These are phyloP conservation scores for Gonatopus flavifemur DNA, from an alignment of 1,140 invertebrate species.

Conservation along the genomic window DNA sequence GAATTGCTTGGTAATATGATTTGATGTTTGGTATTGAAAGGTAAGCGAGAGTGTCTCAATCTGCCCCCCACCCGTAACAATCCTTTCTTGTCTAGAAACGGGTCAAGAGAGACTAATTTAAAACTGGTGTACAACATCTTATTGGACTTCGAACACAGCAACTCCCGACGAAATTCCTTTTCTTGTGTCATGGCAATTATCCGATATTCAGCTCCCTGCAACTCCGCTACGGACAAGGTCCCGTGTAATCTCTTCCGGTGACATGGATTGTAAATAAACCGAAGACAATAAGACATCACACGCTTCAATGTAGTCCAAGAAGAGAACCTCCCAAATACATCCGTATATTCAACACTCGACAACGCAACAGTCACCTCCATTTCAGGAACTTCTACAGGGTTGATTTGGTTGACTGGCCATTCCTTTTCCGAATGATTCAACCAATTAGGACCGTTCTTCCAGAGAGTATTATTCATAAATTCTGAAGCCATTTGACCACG, in stretches of 20 bases:
- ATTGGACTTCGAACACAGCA: not conserved
- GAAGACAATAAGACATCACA: not conserved
- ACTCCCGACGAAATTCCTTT: not conserved
- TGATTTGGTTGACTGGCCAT: not conserved
- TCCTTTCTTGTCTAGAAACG: not conserved
- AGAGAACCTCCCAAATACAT: not conserved
- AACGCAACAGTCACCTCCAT: not conserved
- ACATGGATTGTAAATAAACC: not conserved
- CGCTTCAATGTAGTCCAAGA: not conserved
- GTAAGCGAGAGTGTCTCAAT: not conserved
- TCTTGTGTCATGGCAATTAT: not conserved
- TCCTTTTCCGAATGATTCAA: not conserved
- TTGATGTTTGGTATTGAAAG: not conserved
- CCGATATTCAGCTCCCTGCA: not conserved
- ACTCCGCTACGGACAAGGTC: not conserved
- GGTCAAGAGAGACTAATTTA: not conserved
- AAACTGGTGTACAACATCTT: not conserved
- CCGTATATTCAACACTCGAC: not conserved
- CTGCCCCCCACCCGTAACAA: not conserved
- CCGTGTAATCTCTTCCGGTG: not conserved
- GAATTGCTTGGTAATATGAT: not conserved
- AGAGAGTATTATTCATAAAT: not conserved
- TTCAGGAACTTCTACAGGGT: not conserved
- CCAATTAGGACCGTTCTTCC: not conserved
- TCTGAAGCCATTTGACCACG: not conserved